Conservation (phyloP, 2,888 invertebrate species). For the Portevinia maculata region DNA sequence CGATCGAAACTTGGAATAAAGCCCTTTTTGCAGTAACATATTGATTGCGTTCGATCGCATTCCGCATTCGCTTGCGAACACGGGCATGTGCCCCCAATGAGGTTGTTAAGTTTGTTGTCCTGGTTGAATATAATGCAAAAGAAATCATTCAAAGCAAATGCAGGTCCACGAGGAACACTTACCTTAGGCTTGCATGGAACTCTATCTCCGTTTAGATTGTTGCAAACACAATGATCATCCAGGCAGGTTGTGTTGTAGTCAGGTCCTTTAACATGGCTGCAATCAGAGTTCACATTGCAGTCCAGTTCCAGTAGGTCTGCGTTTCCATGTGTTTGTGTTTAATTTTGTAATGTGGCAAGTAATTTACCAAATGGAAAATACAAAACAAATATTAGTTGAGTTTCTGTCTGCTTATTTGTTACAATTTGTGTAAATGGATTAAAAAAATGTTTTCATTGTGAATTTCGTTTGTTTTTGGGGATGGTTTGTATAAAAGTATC, state of each 20-base stretch:
- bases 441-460: constrained; percentile 1
- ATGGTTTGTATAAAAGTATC: no score
- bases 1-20: constrained; percentile 78
- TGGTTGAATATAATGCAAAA: constrained; percentile 32
- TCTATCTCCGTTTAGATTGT: constrained; percentile 54
- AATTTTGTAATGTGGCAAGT: constrained; percentile 47
- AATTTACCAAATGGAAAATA: constrained; percentile 32
- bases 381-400: constrained; percentile 36
- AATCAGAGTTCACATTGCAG: constrained; percentile 77
- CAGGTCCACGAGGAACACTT: constrained; percentile 48
- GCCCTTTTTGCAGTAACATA: constrained; percentile 77
- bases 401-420: constrained; percentile 2
- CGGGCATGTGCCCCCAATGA: constrained; percentile 80
- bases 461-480: background rate
- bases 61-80: constrained; percentile 77
- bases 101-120: constrained; percentile 77
- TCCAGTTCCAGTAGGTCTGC: constrained; percentile 78
- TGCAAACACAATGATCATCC: constrained; percentile 77
- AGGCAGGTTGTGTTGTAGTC: constrained; percentile 75
- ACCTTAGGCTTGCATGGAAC: constrained; percentile 77
- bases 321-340: constrained; percentile 10
- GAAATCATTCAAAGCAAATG: constrained; percentile 39
- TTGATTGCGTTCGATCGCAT: constrained; percentile 76
- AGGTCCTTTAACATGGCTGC: constrained; percentile 75
- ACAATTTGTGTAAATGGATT: constrained; percentile 13